Evolutionary conservation across 2,113 vertebrate species (phyloP).

Genomic region (Clarias batrachus): DNA sequence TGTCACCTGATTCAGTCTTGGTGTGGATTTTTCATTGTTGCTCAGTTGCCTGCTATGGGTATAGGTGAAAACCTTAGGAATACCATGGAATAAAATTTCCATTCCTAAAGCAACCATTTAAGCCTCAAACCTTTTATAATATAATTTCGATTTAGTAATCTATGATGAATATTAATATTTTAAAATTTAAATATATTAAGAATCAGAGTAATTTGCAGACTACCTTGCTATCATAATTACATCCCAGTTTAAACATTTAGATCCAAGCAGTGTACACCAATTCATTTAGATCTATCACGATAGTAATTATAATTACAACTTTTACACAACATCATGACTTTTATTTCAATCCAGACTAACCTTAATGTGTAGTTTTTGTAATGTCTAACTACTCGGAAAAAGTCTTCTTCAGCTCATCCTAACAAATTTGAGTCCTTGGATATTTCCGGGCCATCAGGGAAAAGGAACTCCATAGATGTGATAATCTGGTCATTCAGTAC

Average conservation of each 20-base stretch:
- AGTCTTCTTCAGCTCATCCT: too few species aligned
- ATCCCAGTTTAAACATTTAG: not conserved
- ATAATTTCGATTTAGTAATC: not conserved
- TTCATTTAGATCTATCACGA: not conserved
- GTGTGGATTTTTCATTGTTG: not conserved
- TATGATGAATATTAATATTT: too few species aligned
- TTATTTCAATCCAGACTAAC: too few species aligned
- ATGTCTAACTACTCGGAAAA: too few species aligned
- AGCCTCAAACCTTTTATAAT: not conserved
- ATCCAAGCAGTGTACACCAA: not conserved
- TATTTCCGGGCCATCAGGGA: too few species aligned
- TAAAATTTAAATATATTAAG: not conserved
- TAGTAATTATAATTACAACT: too few species aligned
- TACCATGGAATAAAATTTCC: not conserved
- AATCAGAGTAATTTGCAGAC: not conserved
- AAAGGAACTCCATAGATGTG: too few species aligned
- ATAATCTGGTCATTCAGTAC: too few species aligned
- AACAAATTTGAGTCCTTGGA: too few species aligned
- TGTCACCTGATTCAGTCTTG: not conserved
- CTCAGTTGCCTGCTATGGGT: not conserved
- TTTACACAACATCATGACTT: too few species aligned
- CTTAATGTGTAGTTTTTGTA: too few species aligned
- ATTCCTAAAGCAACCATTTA: not conserved
- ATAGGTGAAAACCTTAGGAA: not conserved
- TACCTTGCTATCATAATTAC: not conserved